Base-by-base conservation (phyloP, 2,888 invertebrate genomes). In the Cryptocephalus moraei region DNA sequence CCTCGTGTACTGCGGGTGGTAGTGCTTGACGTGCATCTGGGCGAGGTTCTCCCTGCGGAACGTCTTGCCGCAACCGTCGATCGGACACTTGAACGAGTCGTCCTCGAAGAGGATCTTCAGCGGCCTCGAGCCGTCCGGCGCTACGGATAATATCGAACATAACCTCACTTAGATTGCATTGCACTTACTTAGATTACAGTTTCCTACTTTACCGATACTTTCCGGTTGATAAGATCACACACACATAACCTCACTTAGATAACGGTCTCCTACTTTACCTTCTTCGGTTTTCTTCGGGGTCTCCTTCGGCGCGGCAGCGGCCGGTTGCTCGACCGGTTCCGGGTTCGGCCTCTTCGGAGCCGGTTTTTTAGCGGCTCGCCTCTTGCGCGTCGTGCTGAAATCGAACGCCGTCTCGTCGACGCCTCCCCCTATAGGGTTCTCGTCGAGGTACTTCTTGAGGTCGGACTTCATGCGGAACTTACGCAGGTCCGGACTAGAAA, bases 21-120 rank as follows among this genome's bases (percentile, higher is more conserved):
- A 94, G 68, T 95, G 93, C 63, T 94, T 94, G 39, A 94, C 86
- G 66, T 95, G 95, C 81, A 92, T 93, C 72, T 88, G 86, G 8
- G 95, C 73, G 43, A 94, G 78, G 52, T 87, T 91, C 64, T 92
- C 91, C 64, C 92, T 92, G 6, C 95, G 79, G 66, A 93, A 95
- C 58, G 84, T 86, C 70, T 95, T 95, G 44, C 78, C 80, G 65
- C 95, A 95, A 1, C 83, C 84, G 51, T 85, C 83, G 42, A 86
- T 83, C 0, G 90, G 90, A 64, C 91, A 91, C 33, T 75, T 76
- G 56, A 73, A 79, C 10, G 73, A 73, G 51, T 75, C 85, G 44
- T 86, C 82, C 43, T 85, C 79, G 54, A 86, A 76, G 1, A 65
- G 57, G 13, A 72, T 71, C 58, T 71, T 71, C 41, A 71, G 55